Base-by-base conservation (phyloP, 2,113 vertebrate genomes). In the Menidia beryllina region DNA sequence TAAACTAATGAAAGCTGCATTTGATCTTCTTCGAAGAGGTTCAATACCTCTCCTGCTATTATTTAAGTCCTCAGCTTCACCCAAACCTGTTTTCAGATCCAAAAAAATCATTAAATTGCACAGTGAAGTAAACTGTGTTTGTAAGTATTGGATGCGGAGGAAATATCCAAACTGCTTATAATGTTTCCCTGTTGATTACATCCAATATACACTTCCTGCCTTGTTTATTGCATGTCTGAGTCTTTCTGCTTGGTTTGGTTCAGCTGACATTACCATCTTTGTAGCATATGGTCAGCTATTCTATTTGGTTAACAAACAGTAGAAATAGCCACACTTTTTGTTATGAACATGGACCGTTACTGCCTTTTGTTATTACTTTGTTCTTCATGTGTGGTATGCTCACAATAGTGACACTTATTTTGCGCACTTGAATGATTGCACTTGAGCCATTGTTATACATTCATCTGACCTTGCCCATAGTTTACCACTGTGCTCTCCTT, bases 1-100 rank as follows among this genome's bases (percentile, higher is more conserved):
- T 93, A 92, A 93, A 93, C 92, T 94, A 93, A 93, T 92, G 92
- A 94, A 93, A 93, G 92, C 91, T 89, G 88, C 91, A 92, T 92
- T 92, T 93, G 91, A 94, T 93, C 92, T 93, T 88, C 73, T 74
- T 75, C 83, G 90, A 92, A 86, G 88, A 91, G 88, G 86, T 90
- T 94, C 92, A 88, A 93, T 92, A 93, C 87, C 89, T 88, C 87
- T 91, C 91, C 83, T 79, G 88, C 91, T 91, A 92, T 93, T 91
- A 93, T 92, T 93, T 93, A 92, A 92, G 91, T 93, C 92, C 84
- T 85, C 83, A 75, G 88, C 86, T 92, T 91, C 88, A 81, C 88
- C 90, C 89, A 88, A 90, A 91, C 91, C 88, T 92, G 86, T 91
- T 91, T 91, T 84, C 91, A 88, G 82, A 92, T 93, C 90, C 79